Evolutionary conservation across 2,888 invertebrate species (phyloP), one percentile per base, ranked within the genome.

Genomic region (Luperina testacea): DNA sequence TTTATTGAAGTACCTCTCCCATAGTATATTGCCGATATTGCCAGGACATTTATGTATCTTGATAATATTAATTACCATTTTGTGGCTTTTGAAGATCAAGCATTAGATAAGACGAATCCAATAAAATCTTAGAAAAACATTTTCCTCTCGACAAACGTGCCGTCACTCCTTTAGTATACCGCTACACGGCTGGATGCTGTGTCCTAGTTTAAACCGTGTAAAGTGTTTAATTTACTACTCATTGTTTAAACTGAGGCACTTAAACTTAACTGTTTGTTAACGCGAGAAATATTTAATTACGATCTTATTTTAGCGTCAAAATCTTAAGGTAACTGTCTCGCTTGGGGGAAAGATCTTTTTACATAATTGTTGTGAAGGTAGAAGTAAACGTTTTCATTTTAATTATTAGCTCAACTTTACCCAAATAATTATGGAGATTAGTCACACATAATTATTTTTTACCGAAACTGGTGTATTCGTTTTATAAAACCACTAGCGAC

Each of bases 201-300:
- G 73, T 65, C 59, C 81, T 65, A 83, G 59, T 87, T 87, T 77
- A 76, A 81, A 78, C 67, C 59, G 69, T 64, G 70, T 87, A 81
- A 78, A 87, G 77, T 87, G 87, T 80, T 84, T 45, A 80, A 86
- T 87, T 86, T 80, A 87, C 73, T 69, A 68, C 79, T 59, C 77
- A 82, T 86, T 82, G 77, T 74, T 80, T 84, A 72, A 80, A 78
- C 69, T 84, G 38, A 82, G 53, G 51, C 79, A 65, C 75, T 84
- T 82, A 76, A 87, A 74, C 78, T 84, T 84, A 70, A 87, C 68
- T 48, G 82, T 80, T 85, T 78, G 80, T 75, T 77, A 77, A 72
- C 64, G 71, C 20, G 51, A 81, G 70, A 59, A 81, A 63, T 57
- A 63, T 75, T 82, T 82, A 73, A 81, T 74, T 67, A 74, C 57